Percentiles rank a stretch among this genome's conserved stretches.
phyloP scores from a whole-genome alignment of 2,113 vertebrate species.

The Ailurus styani region DNA sequence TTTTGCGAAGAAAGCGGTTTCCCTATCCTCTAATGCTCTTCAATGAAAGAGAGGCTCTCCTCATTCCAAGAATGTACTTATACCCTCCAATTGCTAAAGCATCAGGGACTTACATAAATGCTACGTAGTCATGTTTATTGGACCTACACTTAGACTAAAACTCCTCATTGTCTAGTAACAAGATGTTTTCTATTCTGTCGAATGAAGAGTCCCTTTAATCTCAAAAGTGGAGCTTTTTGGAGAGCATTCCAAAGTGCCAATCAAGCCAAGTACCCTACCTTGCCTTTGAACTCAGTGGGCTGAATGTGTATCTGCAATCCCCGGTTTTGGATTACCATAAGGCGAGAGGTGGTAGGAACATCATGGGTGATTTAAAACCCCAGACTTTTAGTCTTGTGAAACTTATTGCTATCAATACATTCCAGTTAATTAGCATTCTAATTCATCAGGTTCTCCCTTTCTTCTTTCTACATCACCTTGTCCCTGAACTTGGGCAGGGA shows the following conservation, averaged over 20 bases:
- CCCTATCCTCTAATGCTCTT: conserved; percentile 45
- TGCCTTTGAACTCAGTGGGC: conserved; percentile 69
- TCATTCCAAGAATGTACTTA: conserved; percentile 54
- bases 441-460: not conserved
- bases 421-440: not conserved
- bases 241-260: conserved; percentile 60
- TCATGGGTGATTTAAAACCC: not conserved
- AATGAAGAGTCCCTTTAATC: conserved; percentile 59
- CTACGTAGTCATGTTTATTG: conserved; percentile 49
- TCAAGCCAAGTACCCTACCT: conserved; percentile 52
- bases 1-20: conserved; percentile 50
- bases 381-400: not conserved
- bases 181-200: conserved; percentile 57
- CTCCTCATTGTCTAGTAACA: conserved; percentile 48
- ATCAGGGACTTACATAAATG: not conserved
- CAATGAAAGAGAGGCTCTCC: conserved; percentile 39
- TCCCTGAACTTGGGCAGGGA: not conserved
- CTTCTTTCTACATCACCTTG: not conserved
- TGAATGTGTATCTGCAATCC: conserved; percentile 1
- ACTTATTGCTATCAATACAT: not conserved
- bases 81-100: conserved; percentile 29
- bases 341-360: conserved; percentile 5
- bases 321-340: not conserved
- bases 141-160: conserved; percentile 57
- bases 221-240: conserved; percentile 52